A percentile compares a stretch with the other conserved stretches of the same genome.
These are phyloP conservation scores for Mercenaria mercenaria DNA, from an alignment of 1,140 invertebrate genomes.

Conservation along the genomic window DNA sequence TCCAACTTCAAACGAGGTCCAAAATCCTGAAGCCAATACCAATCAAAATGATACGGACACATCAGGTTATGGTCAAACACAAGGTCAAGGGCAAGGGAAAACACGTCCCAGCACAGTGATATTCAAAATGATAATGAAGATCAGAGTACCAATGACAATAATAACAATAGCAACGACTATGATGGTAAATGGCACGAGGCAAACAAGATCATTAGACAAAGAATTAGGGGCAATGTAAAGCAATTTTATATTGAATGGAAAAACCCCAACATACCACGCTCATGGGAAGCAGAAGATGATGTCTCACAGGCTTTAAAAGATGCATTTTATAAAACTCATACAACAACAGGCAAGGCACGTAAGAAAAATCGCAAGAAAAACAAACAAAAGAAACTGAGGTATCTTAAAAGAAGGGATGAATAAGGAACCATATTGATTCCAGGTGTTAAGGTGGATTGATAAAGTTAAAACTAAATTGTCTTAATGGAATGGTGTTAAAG, in stretches of 20 bases:
- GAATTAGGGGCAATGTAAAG: not conserved
- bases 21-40: not conserved
- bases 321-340: no score
- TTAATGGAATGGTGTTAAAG: no score
- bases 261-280: not conserved
- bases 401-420: no score
- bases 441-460: no score
- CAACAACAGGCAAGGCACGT: no score
- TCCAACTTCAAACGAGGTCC: not conserved
- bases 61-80: no score
- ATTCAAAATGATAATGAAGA: not conserved
- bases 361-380: not conserved
- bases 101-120: no score
- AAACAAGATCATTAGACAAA: not conserved
- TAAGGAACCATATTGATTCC: no score
- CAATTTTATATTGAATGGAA: not conserved
- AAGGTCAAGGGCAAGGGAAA: no score
- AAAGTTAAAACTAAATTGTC: no score
- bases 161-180: not conserved
- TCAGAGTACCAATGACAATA: not conserved
- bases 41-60: no score
- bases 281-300: constrained; percentile 19
- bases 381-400: not conserved
- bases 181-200: not conserved
- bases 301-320: not conserved